Percentiles rank a stretch among this genome's conserved stretches.
Conservation (phyloP, 2,797 vertebrate genomes). For the Salmo trutta region DNA sequence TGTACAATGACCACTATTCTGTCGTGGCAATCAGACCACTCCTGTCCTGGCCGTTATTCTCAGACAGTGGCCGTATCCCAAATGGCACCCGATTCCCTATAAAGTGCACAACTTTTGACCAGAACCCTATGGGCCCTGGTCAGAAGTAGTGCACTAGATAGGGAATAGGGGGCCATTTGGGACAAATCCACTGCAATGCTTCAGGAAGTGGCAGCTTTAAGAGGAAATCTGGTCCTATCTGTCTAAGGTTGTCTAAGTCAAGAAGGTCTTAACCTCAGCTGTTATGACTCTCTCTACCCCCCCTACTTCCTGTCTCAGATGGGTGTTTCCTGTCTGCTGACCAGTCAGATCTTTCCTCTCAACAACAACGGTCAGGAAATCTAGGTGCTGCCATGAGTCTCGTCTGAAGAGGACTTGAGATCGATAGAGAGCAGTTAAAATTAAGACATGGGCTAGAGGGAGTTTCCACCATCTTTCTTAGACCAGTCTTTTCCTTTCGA, state of each 20-base stretch:
- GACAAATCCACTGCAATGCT: neutral
- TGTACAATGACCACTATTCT: neutral
- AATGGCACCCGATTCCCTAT: too few species aligned
- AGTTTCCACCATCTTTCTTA: too few species aligned
- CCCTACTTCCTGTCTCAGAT: conserved; percentile 13
- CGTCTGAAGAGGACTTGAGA: too few species aligned
- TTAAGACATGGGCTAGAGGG: too few species aligned
- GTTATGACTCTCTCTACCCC: neutral
- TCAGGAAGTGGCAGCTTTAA: neutral
- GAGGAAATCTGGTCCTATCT: conserved; percentile 10
- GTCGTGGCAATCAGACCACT: neutral
- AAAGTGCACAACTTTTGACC: too few species aligned
- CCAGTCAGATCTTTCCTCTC: conserved; percentile 34
- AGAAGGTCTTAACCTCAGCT: conserved; percentile 1
- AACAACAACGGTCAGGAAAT: conserved; percentile 7
- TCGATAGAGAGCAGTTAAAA: too few species aligned
- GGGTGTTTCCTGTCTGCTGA: conserved; percentile 22
- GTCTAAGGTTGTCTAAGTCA: neutral
- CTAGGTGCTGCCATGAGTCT: neutral
- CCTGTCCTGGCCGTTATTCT: neutral
- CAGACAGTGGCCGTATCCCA: neutral
- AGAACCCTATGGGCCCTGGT: too few species aligned
- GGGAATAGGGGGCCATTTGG: neutral
- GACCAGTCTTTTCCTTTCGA: too few species aligned
- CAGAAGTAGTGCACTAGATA: neutral